These are phyloP conservation scores for Thymelicus sylvestris DNA, from an alignment of 2,888 invertebrate species.

Conservation along the genomic window DNA sequence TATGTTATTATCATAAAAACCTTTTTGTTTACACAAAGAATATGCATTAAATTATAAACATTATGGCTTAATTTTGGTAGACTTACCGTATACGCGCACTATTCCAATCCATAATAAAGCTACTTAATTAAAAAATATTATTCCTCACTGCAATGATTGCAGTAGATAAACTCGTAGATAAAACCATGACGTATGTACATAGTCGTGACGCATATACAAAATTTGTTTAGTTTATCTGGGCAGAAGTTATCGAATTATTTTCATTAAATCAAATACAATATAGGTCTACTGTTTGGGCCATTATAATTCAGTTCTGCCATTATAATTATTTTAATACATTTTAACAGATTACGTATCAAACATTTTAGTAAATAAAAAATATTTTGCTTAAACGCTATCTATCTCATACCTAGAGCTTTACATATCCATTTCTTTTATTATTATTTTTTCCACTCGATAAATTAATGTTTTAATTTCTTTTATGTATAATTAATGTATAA, in stretches of 20 bases:
- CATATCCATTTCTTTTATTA: no score
- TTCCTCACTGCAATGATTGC: neutral
- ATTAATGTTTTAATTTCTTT: no score
- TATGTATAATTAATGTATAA: no score
- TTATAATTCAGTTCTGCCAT: neutral
- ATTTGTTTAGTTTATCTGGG: slow-evolving; percentile 5
- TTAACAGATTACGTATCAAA: no score
- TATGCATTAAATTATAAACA: neutral
- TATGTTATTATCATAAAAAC: no score
- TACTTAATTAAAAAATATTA: neutral
- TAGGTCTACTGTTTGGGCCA: neutral
- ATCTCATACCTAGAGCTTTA: no score
- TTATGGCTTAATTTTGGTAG: neutral
- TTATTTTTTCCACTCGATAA: no score
- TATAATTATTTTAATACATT: neutral
- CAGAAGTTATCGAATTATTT: slow-evolving; percentile 18
- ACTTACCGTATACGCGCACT: neutral
- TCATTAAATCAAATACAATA: slow-evolving; percentile 10
- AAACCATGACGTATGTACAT: slow-evolving; percentile 16
- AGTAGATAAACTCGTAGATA: slow-evolving; percentile 17
- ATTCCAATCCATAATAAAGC: neutral
- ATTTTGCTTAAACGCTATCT: no score
- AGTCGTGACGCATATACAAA: slow-evolving; percentile 20
- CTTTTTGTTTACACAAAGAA: no score
- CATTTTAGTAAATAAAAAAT: no score